Evolutionary conservation across 1,140 invertebrate species (phyloP).

Genomic region (Mycetomoellerius zeteki): DNA sequence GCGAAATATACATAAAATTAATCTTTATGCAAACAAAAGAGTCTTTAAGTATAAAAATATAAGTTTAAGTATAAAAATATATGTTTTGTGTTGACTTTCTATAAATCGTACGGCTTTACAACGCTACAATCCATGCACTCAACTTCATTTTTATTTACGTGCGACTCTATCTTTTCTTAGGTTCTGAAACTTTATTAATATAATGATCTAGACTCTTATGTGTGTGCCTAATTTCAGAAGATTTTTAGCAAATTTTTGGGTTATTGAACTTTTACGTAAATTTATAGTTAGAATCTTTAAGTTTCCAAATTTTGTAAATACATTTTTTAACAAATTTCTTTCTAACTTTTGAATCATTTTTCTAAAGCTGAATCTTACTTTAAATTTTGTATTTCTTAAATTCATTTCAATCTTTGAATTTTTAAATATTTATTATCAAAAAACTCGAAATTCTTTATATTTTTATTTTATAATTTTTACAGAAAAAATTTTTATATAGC

Average conservation of each 20-base stretch:
- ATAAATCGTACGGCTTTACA: conserved; percentile 45
- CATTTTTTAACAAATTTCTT: too few relatives aligned
- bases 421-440: not conserved
- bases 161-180: conserved; percentile 50
- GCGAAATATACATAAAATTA: not conserved
- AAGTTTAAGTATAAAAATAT: conserved; percentile 10
- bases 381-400: not conserved
- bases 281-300: not conserved
- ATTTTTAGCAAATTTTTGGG: not conserved
- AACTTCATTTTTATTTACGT: conserved; percentile 54
- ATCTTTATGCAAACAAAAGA: not conserved
- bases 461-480: not conserved
- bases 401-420: not conserved
- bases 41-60: not conserved
- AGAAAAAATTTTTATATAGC: not conserved
- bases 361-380: not conserved
- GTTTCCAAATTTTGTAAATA: not conserved
- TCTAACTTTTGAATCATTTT: too few relatives aligned
- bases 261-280: not conserved
- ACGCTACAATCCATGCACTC: conserved; percentile 72
- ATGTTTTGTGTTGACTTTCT: conserved; percentile 49
- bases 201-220: conserved; percentile 3
- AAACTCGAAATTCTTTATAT: not conserved
- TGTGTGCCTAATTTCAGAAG: conserved; percentile 32
- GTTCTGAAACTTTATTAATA: conserved; percentile 62